phyloP scores from a whole-genome alignment of 2,797 vertebrate species.

The Acrossocheilus wenchowensis region DNA sequence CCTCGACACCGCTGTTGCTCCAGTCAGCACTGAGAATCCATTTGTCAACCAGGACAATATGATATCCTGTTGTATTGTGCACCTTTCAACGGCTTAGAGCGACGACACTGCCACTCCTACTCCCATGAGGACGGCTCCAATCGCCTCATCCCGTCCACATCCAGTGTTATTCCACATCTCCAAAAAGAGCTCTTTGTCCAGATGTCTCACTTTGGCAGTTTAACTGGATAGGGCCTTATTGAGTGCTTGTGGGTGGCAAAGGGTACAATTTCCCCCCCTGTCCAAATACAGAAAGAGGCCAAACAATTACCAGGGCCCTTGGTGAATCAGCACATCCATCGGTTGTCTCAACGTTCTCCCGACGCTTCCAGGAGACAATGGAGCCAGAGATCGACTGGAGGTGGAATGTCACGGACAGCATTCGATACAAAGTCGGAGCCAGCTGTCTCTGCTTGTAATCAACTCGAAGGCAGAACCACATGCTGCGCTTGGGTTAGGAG shows the following conservation, averaged over 20 bases:
- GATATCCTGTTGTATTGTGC: constrained; percentile 80
- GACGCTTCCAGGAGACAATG: constrained; percentile 17
- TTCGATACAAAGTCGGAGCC: constrained; percentile 52
- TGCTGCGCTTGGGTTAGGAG: constrained; percentile 60
- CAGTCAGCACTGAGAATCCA: constrained; percentile 75
- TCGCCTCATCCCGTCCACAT: constrained; percentile 67
- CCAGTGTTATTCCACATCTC: constrained; percentile 77
- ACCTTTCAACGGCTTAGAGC: constrained; percentile 82
- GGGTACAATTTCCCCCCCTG: constrained; percentile 78
- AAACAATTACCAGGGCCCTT: constrained; percentile 73
- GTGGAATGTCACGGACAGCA: constrained; percentile 67
- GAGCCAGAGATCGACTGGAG: constrained; percentile 10
- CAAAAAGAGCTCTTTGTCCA: constrained; percentile 78
- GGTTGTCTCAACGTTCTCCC: constrained; percentile 60
- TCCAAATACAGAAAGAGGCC: constrained; percentile 69
- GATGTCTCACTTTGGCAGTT: constrained; percentile 80
- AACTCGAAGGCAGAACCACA: constrained; percentile 69
- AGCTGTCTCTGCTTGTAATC: constrained; percentile 71
- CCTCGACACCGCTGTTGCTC: constrained; percentile 61
- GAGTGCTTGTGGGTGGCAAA: constrained; percentile 81
- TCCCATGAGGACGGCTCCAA: constrained; percentile 74
- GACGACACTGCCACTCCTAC: constrained; percentile 79
- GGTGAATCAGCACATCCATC: constrained; percentile 65
- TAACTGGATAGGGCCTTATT: constrained; percentile 81
- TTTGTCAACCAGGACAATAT: constrained; percentile 82